Base-by-base conservation (phyloP, 2,888 invertebrate species). In the Apotomis turbidana region DNA sequence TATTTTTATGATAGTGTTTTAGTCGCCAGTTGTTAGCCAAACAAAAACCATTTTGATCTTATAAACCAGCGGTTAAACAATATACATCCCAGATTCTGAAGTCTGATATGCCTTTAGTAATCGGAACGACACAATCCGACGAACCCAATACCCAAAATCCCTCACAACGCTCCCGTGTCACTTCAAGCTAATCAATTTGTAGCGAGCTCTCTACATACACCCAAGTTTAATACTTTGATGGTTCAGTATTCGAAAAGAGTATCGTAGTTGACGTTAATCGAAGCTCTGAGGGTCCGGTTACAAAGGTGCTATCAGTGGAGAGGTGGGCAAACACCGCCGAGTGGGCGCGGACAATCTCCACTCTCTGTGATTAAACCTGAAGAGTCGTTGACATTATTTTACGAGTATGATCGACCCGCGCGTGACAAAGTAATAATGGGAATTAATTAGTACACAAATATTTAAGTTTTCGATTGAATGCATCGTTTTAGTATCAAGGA, bases 311-410 rank as follows among this genome's bases (percentile, higher is more conserved):
- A 70, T 85, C 84, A 86, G 83, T 86, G 79, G 87, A 91, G 91
- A 87, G 90, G 85, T 87, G 83, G 83, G 88, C 85, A 92, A 91
- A 93, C 92, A 91, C 77, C 80, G 83, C 82, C 80, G 82, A 90
- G 87, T 87, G 89, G 87, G 84, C 80, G 84, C 87, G 86, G 86
- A 90, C 92, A 89, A 90, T 89, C 88, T 82, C 87, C 88, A 91
- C 92, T 93, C 90, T 88, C 89, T 83, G 90, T 93, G 91, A 93
- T 93, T 93, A 93, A 93, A 91, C 84, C 85, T 86, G 85, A 86
- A 91, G 88, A 90, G 90, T 85, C 87, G 88, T 89, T 90, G 91
- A 91, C 91, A 91, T 89, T 89, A 89, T 90, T 91, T 91, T 89
- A 71, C 61, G 67, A 62, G 67, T 67, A 90, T 87, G 89, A 89